Evolutionary conservation across 2,113 vertebrate genomes (phyloP).

Genomic region (Probosciger aterrimus): DNA sequence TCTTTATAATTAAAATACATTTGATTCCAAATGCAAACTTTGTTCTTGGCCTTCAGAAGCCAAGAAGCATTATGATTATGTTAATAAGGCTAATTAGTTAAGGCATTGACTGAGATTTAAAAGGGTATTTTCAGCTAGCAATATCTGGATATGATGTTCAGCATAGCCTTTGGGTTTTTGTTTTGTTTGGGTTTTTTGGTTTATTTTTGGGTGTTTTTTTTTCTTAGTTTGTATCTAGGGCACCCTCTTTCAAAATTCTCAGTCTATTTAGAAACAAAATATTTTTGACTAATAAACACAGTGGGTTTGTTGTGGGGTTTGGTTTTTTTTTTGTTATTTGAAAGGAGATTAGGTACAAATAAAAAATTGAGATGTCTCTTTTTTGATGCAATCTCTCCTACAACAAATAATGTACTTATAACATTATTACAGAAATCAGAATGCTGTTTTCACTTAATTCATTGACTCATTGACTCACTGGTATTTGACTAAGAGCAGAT

Average conservation of each 20-base stretch:
- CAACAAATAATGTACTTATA: neutral
- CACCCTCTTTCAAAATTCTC: neutral
- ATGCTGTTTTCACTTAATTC: neutral
- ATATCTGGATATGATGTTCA: neutral
- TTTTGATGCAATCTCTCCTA: neutral
- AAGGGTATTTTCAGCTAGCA: neutral
- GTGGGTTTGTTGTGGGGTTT: fast-evolving
- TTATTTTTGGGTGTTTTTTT: neutral
- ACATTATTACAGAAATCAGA: neutral
- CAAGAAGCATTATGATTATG: neutral
- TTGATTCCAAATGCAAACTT: conserved; percentile 1
- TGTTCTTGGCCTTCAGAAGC: neutral
- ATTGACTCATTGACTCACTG: neutral
- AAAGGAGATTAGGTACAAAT: neutral
- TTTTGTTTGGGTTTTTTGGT: neutral
- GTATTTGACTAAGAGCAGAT: neutral
- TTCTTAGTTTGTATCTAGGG: neutral
- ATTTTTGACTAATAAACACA: neutral
- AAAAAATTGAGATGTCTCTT: neutral
- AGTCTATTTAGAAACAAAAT: neutral
- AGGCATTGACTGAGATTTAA: neutral
- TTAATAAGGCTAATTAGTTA: neutral
- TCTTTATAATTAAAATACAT: conserved; percentile 8
- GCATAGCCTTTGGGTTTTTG: neutral
- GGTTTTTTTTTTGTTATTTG: neutral